Conservation (phyloP, 1,140 invertebrate species). For the Metopolophium dirhodum region DNA sequence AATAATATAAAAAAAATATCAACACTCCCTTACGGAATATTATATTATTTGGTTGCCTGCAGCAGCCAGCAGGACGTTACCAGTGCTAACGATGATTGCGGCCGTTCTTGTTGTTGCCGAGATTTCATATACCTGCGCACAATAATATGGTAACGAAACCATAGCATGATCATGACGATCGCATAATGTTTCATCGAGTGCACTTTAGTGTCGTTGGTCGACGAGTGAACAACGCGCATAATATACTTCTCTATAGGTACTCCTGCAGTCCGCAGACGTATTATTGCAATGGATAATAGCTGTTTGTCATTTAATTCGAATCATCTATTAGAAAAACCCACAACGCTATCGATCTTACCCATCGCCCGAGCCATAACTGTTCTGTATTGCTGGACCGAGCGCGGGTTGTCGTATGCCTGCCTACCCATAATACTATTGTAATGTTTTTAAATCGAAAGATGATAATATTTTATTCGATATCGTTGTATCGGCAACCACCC, state of each 20-base stretch:
- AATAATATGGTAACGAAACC: too few relatives aligned
- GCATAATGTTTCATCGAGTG: background rate
- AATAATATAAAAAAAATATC: background rate
- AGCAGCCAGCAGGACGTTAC: background rate
- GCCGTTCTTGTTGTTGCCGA: background rate
- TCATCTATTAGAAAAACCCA: too few relatives aligned
- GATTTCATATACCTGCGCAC: background rate
- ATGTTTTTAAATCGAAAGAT: background rate
- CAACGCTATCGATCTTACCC: too few relatives aligned
- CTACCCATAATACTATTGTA: background rate
- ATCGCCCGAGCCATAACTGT: too few relatives aligned
- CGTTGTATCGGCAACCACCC: background rate
- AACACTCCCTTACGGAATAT: background rate
- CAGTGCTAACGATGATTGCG: constrained; percentile 17
- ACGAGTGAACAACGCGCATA: too few relatives aligned
- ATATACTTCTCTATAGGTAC: too few relatives aligned
- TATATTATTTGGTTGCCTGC: background rate
- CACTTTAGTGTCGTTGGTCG: too few relatives aligned
- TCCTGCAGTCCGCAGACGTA: too few relatives aligned
- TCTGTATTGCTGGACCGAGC: too few relatives aligned
- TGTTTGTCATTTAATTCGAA: too few relatives aligned
- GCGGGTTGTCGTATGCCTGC: too few relatives aligned
- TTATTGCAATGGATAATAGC: too few relatives aligned
- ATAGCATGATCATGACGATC: background rate
- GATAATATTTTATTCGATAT: background rate